These are phyloP conservation scores for Hirundo rustica DNA, from an alignment of 2,797 vertebrate genomes.

Conservation along the genomic window DNA sequence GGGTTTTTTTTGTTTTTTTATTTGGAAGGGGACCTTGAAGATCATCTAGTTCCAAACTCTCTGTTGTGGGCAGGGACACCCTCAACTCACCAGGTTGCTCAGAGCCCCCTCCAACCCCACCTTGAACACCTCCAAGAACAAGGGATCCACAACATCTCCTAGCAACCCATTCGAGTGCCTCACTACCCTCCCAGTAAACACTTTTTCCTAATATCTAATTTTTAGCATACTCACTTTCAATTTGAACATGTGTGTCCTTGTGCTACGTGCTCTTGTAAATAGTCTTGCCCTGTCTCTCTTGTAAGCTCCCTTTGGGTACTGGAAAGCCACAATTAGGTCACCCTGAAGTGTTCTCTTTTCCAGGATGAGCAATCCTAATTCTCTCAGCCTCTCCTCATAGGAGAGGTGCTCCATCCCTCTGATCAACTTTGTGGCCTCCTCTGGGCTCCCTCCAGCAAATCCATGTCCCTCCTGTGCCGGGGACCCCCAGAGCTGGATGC, in stretches of 20 bases:
- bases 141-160: neutral
- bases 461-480: neutral
- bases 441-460: neutral
- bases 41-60: neutral
- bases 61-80: neutral
- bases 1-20: neutral
- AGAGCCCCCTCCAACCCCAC: neutral
- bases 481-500: neutral
- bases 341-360: neutral
- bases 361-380: neutral
- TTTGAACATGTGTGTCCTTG: rapidly evolving
- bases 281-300: neutral
- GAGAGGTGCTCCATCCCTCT: neutral
- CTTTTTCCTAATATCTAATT: neutral
- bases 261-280: neutral
- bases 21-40: neutral
- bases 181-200: neutral
- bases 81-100: neutral
- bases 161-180: neutral
- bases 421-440: neutral
- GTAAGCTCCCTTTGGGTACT: neutral
- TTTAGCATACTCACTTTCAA: neutral
- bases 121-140: neutral
- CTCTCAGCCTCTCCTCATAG: neutral
- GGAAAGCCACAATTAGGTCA: neutral